Evolutionary conservation across 2,113 vertebrate genomes (phyloP).

Genomic region (Mungos mungo): DNA sequence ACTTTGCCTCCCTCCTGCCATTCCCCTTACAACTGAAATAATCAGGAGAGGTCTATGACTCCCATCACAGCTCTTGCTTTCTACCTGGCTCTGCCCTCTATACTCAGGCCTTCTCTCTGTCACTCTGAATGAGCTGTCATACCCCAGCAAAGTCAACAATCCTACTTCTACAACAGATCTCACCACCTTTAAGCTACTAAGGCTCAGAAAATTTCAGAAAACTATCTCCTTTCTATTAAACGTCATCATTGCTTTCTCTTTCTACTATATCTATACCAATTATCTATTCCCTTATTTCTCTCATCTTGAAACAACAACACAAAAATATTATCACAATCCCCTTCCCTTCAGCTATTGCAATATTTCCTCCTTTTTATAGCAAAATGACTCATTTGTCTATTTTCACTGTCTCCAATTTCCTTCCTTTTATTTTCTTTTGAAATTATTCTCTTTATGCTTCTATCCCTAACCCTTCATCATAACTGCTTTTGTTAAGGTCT

Average conservation of each 20-base stretch:
- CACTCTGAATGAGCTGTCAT: neutral
- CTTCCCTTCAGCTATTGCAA: neutral
- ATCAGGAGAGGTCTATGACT: neutral
- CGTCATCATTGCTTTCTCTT: too few relatives aligned
- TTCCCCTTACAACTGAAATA: neutral
- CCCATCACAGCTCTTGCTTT: neutral
- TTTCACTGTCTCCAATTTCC: neutral
- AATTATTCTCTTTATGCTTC: neutral
- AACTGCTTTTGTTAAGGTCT: neutral
- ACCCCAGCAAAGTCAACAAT: neutral
- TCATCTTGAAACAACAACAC: neutral
- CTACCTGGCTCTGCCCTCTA: neutral
- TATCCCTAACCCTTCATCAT: too few relatives aligned
- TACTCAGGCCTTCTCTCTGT: neutral
- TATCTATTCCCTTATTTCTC: neutral
- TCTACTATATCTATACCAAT: too few relatives aligned
- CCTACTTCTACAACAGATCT: neutral
- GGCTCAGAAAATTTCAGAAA: neutral
- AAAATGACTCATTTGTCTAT: neutral
- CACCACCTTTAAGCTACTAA: neutral
- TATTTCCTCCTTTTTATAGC: neutral
- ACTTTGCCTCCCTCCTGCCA: neutral
- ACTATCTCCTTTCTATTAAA: too few relatives aligned
- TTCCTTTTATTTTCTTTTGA: neutral
- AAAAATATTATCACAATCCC: neutral